phyloP scores from a whole-genome alignment of 64 coral and sea anemone genomes.

The Montipora sp. region DNA sequence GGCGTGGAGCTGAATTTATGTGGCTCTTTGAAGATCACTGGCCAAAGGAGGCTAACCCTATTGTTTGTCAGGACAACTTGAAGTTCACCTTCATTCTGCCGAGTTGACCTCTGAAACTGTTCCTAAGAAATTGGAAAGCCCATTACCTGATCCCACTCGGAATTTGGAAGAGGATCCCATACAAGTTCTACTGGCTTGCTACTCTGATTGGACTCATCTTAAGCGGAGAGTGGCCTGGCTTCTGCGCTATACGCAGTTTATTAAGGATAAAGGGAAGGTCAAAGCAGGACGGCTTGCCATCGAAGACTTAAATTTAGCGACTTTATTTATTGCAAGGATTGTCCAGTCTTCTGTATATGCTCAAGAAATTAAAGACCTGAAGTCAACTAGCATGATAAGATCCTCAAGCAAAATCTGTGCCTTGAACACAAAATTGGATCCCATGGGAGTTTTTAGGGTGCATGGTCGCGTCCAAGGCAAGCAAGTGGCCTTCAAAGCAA shows the following conservation, averaged over 20 bases:
- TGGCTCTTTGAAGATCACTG: no score
- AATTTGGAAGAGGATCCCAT: neutral
- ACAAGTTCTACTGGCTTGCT: neutral
- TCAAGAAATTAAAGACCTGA: constrained; percentile 29
- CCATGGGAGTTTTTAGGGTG: neutral
- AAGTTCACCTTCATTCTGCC: no score
- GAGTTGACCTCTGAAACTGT: no score
- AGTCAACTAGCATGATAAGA: neutral
- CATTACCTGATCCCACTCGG: no score
- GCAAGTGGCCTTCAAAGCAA: neutral
- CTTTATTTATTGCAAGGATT: neutral
- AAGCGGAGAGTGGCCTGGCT: constrained; percentile 37
- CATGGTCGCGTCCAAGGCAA: neutral
- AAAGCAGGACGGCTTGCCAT: neutral
- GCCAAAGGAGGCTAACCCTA: no score
- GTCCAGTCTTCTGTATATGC: neutral
- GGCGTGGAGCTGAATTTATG: no score
- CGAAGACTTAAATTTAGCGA: constrained; percentile 4
- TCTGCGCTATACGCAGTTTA: constrained; percentile 7
- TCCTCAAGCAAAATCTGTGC: constrained; percentile 6
- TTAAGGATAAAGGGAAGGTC: neutral
- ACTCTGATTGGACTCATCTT: constrained; percentile 13
- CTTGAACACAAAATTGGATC: neutral
- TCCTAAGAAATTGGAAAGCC: no score
- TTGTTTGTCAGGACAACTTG: no score